Evolutionary conservation across 2,888 invertebrate species (phyloP), one percentile per base, ranked within the genome.

Genomic region (Sarcophaga subvicina): DNA sequence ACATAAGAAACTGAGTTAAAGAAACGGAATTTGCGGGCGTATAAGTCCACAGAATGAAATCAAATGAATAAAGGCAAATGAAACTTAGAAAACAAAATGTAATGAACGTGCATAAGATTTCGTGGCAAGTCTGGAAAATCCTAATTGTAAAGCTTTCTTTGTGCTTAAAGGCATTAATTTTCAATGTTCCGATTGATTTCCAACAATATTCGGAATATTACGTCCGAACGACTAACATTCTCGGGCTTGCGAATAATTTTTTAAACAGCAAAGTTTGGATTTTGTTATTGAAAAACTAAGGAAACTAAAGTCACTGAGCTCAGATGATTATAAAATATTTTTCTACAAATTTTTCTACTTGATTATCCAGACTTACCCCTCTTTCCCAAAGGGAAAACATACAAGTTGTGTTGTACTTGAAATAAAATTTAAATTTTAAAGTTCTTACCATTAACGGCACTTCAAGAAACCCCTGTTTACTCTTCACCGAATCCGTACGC

Each of bases 391-490:
- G 4, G 37, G 8, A 37, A 37, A 37, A 37, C 37, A 37, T 37
- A 10, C 8, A 37, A 37, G 10, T 37, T 8, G 37, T 10, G 8
- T 37, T 10, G 10, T 37, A 8, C 37, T 1, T 37, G 1, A 2
- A 8, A 8, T 4, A 54, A 12, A 10, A 1, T 47, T 11, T 8
- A 8, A 37, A 5, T 45, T 37, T 64, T 64, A 72, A 17, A 66
- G 8, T 6, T 91, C 91, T 91, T 90, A 93, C 94, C 89, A 90
- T 89, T 88, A 92, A 90, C 73, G 94, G 94, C 86, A 94, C 93
- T 86, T 93, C 91, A 83, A 94, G 91, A 88, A 93, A 92, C 62
- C 92, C 92, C 86, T 92, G 93, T 92, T 91, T 91, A 85, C 93
- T 93, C 90, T 90, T 93, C 64, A 90, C 93, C 84, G 91, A 93